phyloP scores from a whole-genome alignment of 2,797 vertebrate species.

The Pseudochirops corinnae region DNA sequence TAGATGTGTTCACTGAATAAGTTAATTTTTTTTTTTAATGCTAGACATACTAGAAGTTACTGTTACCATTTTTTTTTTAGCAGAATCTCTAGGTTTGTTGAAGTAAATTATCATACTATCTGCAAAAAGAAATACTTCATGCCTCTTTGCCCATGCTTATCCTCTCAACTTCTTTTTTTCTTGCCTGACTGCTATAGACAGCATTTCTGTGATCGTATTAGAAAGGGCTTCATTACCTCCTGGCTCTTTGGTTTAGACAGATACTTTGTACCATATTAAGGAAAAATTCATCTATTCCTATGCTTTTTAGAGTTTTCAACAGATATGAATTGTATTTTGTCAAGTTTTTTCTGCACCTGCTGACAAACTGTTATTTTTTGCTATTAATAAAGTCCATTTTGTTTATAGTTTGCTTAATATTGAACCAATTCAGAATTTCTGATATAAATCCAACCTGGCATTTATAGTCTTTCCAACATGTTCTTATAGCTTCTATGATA shows the following conservation, averaged over 20 bases:
- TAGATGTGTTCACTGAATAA: background rate
- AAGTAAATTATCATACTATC: background rate
- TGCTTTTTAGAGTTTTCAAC: background rate
- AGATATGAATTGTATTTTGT: background rate
- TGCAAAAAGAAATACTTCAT: background rate
- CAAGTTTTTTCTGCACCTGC: background rate
- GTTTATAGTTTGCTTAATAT: background rate
- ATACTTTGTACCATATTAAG: background rate
- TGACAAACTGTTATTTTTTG: background rate
- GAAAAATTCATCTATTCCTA: background rate
- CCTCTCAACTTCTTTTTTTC: no score
- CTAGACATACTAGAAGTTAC: background rate
- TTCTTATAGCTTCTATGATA: background rate
- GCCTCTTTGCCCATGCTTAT: background rate
- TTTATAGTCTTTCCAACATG: background rate
- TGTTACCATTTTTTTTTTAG: background rate
- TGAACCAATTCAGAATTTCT: background rate
- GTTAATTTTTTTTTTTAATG: background rate
- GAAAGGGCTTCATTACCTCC: background rate
- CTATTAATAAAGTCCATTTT: background rate
- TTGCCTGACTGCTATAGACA: no score
- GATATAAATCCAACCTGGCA: background rate
- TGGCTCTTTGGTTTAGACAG: background rate
- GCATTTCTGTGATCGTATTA: background rate
- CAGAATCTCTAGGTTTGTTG: background rate